A percentile compares a stretch with the other conserved stretches of the same genome.
These are phyloP conservation scores for Myocastor coypus DNA, from an alignment of 2,113 vertebrate genomes.

Conservation along the genomic window DNA sequence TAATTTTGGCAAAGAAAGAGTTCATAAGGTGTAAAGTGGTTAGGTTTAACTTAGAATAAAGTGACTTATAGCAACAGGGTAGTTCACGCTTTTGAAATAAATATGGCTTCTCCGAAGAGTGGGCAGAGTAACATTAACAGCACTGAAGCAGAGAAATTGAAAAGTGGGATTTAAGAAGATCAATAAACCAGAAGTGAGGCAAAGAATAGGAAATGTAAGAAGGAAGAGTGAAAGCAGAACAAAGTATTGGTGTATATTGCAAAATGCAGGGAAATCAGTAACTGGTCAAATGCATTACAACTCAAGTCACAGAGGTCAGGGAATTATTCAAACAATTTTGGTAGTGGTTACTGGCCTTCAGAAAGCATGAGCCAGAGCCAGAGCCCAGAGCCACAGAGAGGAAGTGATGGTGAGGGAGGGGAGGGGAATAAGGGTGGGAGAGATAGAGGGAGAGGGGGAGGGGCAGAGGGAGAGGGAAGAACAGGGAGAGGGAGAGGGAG, in stretches of 20 bases:
- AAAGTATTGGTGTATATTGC: neutral
- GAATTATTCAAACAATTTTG: slow-evolving; percentile 9
- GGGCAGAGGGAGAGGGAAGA: too few species aligned
- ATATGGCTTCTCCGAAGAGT: neutral
- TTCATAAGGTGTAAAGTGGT: neutral
- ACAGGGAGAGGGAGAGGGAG: too few species aligned
- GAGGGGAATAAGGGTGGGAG: too few species aligned
- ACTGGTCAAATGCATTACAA: neutral
- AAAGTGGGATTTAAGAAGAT: neutral
- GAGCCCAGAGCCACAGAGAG: neutral
- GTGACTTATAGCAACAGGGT: neutral
- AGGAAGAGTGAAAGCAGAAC: neutral
- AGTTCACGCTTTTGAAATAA: neutral
- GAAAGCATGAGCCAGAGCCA: neutral
- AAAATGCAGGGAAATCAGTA: slow-evolving; percentile 5
- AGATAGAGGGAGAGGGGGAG: neutral
- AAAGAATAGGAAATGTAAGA: neutral
- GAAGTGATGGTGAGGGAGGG: neutral
- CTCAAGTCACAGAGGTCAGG: neutral
- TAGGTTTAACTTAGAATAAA: neutral
- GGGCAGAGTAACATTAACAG: neutral
- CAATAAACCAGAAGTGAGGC: neutral
- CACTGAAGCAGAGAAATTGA: neutral
- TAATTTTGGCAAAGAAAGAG: neutral
- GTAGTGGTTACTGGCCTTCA: neutral